phyloP scores from a whole-genome alignment of 2,888 invertebrate genomes.

The Macrosiphum euphorbiae region DNA sequence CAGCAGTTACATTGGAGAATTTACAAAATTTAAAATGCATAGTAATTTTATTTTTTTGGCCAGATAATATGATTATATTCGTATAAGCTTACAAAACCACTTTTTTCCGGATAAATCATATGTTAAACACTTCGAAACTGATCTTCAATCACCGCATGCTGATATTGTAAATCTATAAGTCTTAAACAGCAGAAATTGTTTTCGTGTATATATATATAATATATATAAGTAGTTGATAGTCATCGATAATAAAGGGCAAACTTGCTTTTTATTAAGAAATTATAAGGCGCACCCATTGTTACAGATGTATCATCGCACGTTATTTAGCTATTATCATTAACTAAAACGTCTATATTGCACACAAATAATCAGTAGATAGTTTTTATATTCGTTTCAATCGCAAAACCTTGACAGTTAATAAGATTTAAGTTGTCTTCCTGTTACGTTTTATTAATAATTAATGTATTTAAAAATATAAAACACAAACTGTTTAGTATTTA shows the following conservation, averaged over 20 bases:
- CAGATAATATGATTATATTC: background rate
- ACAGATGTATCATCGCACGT: background rate
- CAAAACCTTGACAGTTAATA: background rate
- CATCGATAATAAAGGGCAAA: too few species aligned
- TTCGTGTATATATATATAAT: too few species aligned
- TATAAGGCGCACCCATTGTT: background rate
- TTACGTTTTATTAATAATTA: background rate
- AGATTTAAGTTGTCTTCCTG: background rate
- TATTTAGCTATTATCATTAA: slow-evolving; percentile 10
- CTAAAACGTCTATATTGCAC: background rate
- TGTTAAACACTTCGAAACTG: too few species aligned
- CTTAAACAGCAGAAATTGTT: too few species aligned
- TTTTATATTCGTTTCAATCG: background rate
- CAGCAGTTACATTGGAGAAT: background rate
- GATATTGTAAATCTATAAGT: too few species aligned
- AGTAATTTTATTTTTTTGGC: background rate
- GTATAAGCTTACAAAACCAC: background rate
- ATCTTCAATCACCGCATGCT: too few species aligned
- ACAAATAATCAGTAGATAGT: background rate
- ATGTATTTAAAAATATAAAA: background rate
- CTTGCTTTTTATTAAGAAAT: too few species aligned
- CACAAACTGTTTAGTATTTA: background rate
- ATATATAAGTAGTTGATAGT: too few species aligned
- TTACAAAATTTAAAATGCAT: background rate
- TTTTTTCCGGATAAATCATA: background rate